phyloP scores from a whole-genome alignment of 2,113 vertebrate genomes.

The Diglossa brunneiventris region DNA sequence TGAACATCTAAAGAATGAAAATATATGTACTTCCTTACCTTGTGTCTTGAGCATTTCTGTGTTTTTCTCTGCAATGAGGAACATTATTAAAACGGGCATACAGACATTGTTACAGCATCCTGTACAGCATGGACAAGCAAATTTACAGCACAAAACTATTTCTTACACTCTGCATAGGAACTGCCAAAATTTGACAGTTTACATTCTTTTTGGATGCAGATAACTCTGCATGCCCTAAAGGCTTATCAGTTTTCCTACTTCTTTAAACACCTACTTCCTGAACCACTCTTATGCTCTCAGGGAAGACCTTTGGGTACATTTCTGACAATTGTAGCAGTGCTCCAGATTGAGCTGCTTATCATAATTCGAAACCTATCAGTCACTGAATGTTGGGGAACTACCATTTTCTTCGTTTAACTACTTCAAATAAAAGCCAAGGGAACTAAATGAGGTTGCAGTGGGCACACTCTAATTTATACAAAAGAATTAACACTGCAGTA shows the following conservation, averaged over 20 bases:
- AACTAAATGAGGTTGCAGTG: neutral
- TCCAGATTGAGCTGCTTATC: neutral
- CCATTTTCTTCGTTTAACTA: neutral
- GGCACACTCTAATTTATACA: neutral
- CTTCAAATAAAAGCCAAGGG: neutral
- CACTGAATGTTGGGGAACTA: neutral
- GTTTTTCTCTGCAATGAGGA: neutral
- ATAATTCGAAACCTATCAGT: neutral
- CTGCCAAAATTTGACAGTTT: neutral
- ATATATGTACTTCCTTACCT: neutral
- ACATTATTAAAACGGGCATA: neutral
- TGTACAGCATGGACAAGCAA: neutral
- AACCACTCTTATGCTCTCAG: neutral
- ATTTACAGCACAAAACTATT: neutral
- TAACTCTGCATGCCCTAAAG: neutral
- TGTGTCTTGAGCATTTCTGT: neutral
- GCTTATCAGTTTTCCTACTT: neutral
- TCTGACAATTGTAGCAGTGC: neutral
- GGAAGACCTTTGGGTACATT: neutral
- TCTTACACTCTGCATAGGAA: neutral
- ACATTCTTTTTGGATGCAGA: neutral
- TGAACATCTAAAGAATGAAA: neutral
- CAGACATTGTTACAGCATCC: neutral
- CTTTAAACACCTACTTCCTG: neutral
- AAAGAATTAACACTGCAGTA: neutral